phyloP scores from a whole-genome alignment of 2,797 vertebrate genomes.

The Bradypodion pumilum region DNA sequence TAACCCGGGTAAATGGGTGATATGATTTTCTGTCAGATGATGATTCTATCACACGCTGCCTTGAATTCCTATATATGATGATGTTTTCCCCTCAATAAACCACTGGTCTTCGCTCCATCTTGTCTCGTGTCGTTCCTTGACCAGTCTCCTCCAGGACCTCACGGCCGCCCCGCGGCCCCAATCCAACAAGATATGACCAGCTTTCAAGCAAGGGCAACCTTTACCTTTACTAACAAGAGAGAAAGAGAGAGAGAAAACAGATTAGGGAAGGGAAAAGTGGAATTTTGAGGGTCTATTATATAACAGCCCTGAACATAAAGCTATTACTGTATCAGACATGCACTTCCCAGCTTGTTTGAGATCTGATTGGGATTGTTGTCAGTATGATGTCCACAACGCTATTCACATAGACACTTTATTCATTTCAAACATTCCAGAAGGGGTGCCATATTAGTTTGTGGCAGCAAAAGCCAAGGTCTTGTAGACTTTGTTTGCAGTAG shows the following conservation, averaged over 20 bases:
- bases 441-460: background rate
- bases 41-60: too few species aligned
- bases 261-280: background rate
- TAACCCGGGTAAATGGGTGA: too few species aligned
- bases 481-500: background rate
- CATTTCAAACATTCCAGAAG: background rate
- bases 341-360: background rate
- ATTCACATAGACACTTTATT: background rate
- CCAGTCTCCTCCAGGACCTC: too few species aligned
- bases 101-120: too few species aligned
- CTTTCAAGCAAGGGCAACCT: too few species aligned
- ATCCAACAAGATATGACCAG: too few species aligned
- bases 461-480: background rate
- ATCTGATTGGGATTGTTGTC: background rate
- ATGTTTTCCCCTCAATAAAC: too few species aligned
- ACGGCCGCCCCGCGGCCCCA: too few species aligned
- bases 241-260: background rate
- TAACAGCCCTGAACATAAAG: background rate
- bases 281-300: background rate
- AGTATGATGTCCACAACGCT: background rate
- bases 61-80: too few species aligned
- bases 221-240: too few species aligned
- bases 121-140: too few species aligned
- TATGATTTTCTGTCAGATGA: too few species aligned
- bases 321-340: background rate